Evolutionary conservation across 1,140 invertebrate genomes (phyloP).

Genomic region (Mizuhopecten yessoensis): DNA sequence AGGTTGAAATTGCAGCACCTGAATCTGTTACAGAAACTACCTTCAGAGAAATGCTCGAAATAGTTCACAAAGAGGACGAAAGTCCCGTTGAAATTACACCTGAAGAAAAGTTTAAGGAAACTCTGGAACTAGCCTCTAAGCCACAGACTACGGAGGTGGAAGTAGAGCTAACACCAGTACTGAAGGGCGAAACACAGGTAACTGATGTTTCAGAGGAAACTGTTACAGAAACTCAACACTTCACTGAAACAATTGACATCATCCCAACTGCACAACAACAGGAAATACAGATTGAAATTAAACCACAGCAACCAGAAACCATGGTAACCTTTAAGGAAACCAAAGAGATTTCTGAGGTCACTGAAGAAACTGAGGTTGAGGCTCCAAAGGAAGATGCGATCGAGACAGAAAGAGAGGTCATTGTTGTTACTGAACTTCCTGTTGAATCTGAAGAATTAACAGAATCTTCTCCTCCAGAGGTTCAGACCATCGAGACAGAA

Average conservation of each 20-base stretch:
- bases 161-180: conserved; percentile 3
- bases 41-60: conserved; percentile 53
- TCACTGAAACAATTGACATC: conserved; percentile 56
- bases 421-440: neutral
- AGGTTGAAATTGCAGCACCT: conserved; percentile 50
- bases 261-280: conserved; percentile 44
- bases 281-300: conserved; percentile 48
- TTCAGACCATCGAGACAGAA: conserved; percentile 42
- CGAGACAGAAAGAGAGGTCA: conserved; percentile 54
- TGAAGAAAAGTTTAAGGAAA: conserved; percentile 22
- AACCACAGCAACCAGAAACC: conserved; percentile 50
- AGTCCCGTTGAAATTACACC: neutral
- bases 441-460: conserved; percentile 47
- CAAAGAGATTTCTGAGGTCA: conserved; percentile 30
- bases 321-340: conserved; percentile 49
- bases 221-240: conserved; percentile 54
- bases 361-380: conserved; percentile 1
- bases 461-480: conserved; percentile 39
- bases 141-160: neutral
- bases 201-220: conserved; percentile 51
- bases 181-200: conserved; percentile 42
- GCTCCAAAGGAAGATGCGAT: conserved; percentile 51
- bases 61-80: conserved; percentile 30
- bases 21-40: conserved; percentile 49
- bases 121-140: neutral